These are phyloP conservation scores for Origma solitaria DNA, from an alignment of 2,113 vertebrate genomes.

Conservation along the genomic window DNA sequence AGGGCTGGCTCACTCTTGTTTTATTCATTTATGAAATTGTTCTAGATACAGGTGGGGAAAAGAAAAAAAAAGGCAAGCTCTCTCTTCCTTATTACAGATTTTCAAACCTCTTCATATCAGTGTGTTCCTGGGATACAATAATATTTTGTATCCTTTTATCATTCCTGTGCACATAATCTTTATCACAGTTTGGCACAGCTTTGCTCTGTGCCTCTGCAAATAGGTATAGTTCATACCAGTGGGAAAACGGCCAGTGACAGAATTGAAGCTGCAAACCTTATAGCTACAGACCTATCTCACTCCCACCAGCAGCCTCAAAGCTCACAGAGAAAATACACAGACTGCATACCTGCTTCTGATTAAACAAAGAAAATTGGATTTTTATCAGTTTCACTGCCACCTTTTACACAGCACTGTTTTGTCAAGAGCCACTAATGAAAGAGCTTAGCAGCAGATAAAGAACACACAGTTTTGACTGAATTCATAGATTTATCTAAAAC, in stretches of 20 bases:
- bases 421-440: constrained; percentile 32
- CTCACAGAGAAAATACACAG: background rate
- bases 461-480: background rate
- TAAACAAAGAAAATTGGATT: constrained; percentile 25
- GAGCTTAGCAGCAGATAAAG: background rate
- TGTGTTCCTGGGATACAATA: background rate
- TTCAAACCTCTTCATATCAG: background rate
- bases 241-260: background rate
- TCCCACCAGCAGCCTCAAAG: background rate
- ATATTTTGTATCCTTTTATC: background rate
- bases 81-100: background rate
- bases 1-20: background rate
- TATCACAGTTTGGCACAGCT: background rate
- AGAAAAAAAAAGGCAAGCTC: background rate
- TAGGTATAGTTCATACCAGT: background rate
- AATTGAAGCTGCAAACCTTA: background rate
- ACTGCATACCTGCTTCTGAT: background rate
- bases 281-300: background rate
- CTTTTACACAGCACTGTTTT: background rate
- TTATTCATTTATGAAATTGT: background rate
- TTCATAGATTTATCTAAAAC: background rate
- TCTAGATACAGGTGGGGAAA: background rate
- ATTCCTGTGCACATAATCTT: background rate
- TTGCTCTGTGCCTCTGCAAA: background rate
- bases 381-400: background rate